phyloP scores from a whole-genome alignment of 1,140 invertebrate species.

The Drosophila arizonae region DNA sequence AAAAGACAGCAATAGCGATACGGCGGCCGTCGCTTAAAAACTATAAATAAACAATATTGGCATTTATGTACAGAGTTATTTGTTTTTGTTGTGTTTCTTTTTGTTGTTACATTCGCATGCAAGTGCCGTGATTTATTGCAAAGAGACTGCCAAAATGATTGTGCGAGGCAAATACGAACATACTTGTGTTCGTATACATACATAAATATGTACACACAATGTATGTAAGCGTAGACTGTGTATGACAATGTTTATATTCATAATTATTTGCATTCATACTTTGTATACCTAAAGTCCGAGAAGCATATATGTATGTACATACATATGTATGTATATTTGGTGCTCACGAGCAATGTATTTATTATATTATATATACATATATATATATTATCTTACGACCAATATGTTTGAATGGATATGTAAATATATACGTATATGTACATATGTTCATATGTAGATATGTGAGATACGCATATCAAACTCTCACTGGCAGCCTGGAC shows the following conservation, averaged over 20 bases:
- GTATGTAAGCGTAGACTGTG: background rate
- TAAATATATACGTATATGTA: background rate
- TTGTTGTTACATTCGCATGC: conserved; percentile 20
- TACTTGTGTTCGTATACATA: background rate
- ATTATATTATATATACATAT: too few relatives aligned
- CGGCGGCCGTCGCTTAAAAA: conserved; percentile 8
- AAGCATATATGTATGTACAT: conserved; percentile 15
- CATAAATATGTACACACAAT: background rate
- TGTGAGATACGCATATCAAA: conserved; percentile 12
- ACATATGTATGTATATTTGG: conserved; percentile 4
- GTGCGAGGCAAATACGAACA: background rate
- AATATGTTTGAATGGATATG: background rate
- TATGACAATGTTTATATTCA: too few relatives aligned
- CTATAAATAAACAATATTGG: conserved; percentile 39
- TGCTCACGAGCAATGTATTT: background rate
- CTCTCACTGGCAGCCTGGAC: conserved; percentile 20
- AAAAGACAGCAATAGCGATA: conserved; percentile 11
- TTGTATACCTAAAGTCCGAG: too few relatives aligned
- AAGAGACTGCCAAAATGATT: conserved; percentile 5
- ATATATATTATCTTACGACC: too few relatives aligned
- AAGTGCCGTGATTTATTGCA: conserved; percentile 7
- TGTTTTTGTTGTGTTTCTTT: conserved; percentile 19
- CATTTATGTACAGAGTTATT: conserved; percentile 13
- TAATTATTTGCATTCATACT: too few relatives aligned
- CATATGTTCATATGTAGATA: background rate